Base-by-base conservation (phyloP, 1,140 invertebrate species). In the Hylaeus volcanicus region DNA sequence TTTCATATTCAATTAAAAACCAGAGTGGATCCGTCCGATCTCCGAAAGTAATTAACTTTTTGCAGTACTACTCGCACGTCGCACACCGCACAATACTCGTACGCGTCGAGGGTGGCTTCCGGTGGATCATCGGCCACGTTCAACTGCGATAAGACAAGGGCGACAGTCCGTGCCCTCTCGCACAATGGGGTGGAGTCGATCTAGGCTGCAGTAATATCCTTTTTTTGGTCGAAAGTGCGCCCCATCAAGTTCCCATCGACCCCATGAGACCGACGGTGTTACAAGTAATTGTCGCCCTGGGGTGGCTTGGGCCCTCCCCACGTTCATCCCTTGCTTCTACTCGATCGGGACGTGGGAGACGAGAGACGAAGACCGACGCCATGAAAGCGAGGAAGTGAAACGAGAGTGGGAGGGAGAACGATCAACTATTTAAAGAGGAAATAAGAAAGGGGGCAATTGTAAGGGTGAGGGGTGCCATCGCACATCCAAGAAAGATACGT, bases 221-320 rank as follows among this genome's bases (percentile, higher is more conserved):
- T 89, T 87, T 88, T 87, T 81, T 80, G 63, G 80, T 63, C 76
- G 66, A 77, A 70, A 89, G 82, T 89, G 89, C 88, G 85, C 87
- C 89, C 89, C 88, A 90, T 90, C 88, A 88, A 90, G 86, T 87
- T 84, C 85, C 85, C 85, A 86, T 89, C 83, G 88, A 79, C 55
- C 87, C 82, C 86, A 74, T 68, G 84, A 86, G 89, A 77, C 85
- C 85, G 82, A 89, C 88, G 86, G 88, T 88, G 90, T 90, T 90
- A 90, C 89, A 90, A 90, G 89, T 90, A 90, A 90, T 90, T 90
- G 89, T 90, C 86, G 87, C 89, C 82, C 78, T 80, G 78, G 86
- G 87, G 82, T 86, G 86, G 68, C 37, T 43, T 37, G 45, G 26
- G 72, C 58, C 70, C 72, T 65, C 79, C 82, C 85, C 64, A 45